Evolutionary conservation across 2,113 vertebrate species (phyloP), one percentile per base, ranked within the genome.

Genomic region (Picathartes gymnocephalus): DNA sequence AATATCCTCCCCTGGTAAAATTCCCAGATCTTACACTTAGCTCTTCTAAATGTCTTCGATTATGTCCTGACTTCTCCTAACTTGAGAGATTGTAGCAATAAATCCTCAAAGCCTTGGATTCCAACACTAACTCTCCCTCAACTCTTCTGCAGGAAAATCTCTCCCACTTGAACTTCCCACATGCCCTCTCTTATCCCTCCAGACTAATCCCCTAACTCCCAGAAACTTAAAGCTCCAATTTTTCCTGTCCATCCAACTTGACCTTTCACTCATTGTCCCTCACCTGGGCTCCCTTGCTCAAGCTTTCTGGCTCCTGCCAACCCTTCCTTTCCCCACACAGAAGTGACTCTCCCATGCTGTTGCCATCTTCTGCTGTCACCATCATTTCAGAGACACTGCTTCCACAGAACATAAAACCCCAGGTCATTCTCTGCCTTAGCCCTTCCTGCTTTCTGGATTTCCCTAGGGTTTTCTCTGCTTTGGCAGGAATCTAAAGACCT

Each of bases 1-100:
- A 62, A 61, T 86, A 57, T 86, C 31, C 28, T 53, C 7, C 45
- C 11, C 18, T 24, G 4, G 25, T 17, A 65, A 40, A 90, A 37
- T 53, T 70, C 25, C 18, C 9, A 74, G 33, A 39, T 81, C 28
- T 84, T 79, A 68, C 27, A 47, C 17, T 81, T 73, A n/a, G 7
- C 4, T 84, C 35, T 58, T 44, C 37, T 35, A 76, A 40, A 12
- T 19, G 19, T 50, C 39, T 39, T 39, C 0, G 0, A 2, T 54
- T 78, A 28, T 54, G 18, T 78, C 21, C 39, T 77, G 37, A 78
- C 9, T 58, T 66, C 27, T 69, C 24, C n/a, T 78, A 73, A n/a
- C n/a, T n/a, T n/a, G n/a, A n/a, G n/a, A n/a, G n/a, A n/a, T n/a
- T n/a, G n/a, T n/a, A n/a, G n/a, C n/a, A n/a, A n/a, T n/a, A n/a